Base-by-base conservation (phyloP, 1,140 invertebrate genomes). In the Brachionus asplanchnoidis region DNA sequence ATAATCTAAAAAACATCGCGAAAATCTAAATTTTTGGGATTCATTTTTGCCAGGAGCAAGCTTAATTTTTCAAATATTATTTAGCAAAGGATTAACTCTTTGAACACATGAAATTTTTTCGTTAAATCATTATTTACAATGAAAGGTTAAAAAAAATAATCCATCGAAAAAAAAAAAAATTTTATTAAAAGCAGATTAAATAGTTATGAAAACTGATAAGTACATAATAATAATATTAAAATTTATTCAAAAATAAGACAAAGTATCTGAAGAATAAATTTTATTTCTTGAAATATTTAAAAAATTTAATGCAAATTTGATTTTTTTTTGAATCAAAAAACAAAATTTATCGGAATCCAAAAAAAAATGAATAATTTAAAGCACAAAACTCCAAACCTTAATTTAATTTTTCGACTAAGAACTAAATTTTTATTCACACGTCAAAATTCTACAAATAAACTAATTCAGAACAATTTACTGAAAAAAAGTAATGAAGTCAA, bases 401-500 rank as follows among this genome's bases (percentile, higher is more conserved):
- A 36, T 7, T 36, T 36, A 53, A 53, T 53, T 53, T 6, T 2
- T 53, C 46, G 5, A 53, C 14, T n/a, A 53, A 60, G 20, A 20
- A 23, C 6, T 8, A 70, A 70, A 36, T 26, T 23, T 36, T 36
- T 70, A 66, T 9, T 66, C 12, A 70, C 17, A 70, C 28, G 66
- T 17, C 5, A 36, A 40, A n/a, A 40, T 70, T 70, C 66, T 3
- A 5, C 26, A 8, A 77, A 82, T 46, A 82, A 82, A 65, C 17
- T 82, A 20, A 60, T 82, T 65, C 3, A 26, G 3, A 82, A 82
- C 20, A 68, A 68, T 36, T 32, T 82, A 11, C 3, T 82, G 12
- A 44, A 28, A 23, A 82, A 32, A 70, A 60, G n/a, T 28, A 12
- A 53, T 68, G 85, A 87, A 60, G 88, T 88, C 75, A n/a, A 89